Evolutionary conservation across 2,113 vertebrate genomes (phyloP).

Genomic region (Muscicapa adusta): DNA sequence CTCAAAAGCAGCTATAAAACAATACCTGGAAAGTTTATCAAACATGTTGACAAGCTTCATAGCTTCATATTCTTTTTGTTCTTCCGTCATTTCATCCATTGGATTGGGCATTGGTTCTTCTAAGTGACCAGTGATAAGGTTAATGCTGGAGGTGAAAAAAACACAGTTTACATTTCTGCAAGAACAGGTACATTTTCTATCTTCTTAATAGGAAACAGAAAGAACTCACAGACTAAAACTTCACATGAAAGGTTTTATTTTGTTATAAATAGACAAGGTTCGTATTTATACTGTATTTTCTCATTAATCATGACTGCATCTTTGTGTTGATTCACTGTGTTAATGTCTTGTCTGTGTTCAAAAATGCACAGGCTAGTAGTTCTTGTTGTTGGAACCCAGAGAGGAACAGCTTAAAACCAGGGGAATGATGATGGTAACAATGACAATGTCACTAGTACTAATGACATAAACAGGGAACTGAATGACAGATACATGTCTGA

Average conservation of each 20-base stretch:
- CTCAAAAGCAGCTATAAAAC: not conserved
- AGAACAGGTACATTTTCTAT: not conserved
- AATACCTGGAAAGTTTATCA: conserved; percentile 93
- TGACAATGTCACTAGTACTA: not conserved
- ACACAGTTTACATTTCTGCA: not conserved
- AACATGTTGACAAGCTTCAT: conserved; percentile 97
- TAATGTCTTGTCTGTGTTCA: not conserved
- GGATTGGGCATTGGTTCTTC: conserved; percentile 95
- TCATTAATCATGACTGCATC: not conserved
- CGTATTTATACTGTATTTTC: not conserved
- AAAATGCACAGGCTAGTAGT: not conserved
- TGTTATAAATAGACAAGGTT: not conserved
- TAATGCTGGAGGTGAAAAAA: conserved; percentile 79
- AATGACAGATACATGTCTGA: not conserved
- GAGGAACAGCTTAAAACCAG: not conserved
- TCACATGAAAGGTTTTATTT: not conserved
- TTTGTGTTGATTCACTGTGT: not conserved
- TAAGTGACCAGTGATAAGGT: conserved; percentile 94
- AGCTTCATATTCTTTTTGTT: conserved; percentile 97
- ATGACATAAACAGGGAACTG: not conserved
- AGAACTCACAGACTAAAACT: not conserved
- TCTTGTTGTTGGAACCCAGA: not conserved
- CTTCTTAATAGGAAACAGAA: not conserved
- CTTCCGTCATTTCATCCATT: conserved; percentile 97
- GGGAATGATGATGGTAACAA: not conserved